These are phyloP conservation scores for Pantherophis vulpinus DNA, from an alignment of 2,797 vertebrate species.

Conservation along the genomic window DNA sequence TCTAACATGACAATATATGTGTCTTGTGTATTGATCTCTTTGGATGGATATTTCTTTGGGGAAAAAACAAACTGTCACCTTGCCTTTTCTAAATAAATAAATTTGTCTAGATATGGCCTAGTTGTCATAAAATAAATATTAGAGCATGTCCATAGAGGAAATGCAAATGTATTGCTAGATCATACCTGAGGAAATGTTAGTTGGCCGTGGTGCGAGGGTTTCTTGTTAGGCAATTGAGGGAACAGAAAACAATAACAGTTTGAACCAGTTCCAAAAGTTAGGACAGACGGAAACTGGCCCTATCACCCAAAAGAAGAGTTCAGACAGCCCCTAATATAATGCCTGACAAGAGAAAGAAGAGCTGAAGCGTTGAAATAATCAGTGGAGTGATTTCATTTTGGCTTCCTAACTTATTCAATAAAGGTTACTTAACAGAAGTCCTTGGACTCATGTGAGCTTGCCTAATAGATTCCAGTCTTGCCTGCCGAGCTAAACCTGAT, in stretches of 20 bases:
- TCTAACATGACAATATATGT: not conserved
- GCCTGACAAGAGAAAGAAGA: not conserved
- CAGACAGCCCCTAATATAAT: not conserved
- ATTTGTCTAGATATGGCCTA: not conserved
- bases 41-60: not conserved
- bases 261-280: not conserved
- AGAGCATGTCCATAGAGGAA: not conserved
- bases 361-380: not conserved
- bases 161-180: not conserved
- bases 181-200: not conserved
- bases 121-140: not conserved
- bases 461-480: not conserved
- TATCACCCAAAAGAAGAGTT: not conserved
- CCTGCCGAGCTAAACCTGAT: not conserved
- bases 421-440: not conserved
- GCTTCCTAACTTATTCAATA: not conserved
- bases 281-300: not conserved
- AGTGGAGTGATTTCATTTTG: not conserved
- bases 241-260: not conserved
- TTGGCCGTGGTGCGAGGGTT: not conserved
- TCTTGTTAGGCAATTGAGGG: not conserved
- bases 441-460: not conserved
- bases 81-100: not conserved
- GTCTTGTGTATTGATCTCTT: not conserved
- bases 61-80: not conserved